Percentiles rank a stretch among this genome's conserved stretches.
Evolutionary conservation across 2,113 vertebrate genomes (phyloP).

Genomic region (Etheostoma spectabile): DNA sequence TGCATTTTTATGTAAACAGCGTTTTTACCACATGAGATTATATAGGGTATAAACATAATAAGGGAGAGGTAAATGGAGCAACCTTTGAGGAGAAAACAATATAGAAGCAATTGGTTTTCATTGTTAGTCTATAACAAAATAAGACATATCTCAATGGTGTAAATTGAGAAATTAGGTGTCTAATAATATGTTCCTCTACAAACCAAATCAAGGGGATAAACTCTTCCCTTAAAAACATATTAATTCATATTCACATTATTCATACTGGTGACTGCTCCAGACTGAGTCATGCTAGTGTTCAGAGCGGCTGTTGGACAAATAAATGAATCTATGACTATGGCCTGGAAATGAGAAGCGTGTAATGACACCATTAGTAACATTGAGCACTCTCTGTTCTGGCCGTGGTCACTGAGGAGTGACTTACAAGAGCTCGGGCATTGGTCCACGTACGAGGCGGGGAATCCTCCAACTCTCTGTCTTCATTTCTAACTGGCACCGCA

Average conservation of each 20-base stretch:
- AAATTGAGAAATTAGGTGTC: background rate
- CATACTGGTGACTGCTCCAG: background rate
- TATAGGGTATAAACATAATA: background rate
- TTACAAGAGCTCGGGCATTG: conserved; percentile 21
- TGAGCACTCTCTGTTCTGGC: background rate
- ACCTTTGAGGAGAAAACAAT: conserved; percentile 6
- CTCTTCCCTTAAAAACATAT: background rate
- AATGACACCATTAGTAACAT: conserved; percentile 4
- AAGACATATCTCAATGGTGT: background rate
- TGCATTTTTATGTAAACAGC: background rate
- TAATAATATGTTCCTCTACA: background rate
- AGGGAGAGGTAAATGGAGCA: conserved; percentile 13
- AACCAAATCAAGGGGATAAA: background rate
- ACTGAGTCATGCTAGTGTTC: background rate
- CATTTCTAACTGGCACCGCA: background rate
- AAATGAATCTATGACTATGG: conserved; percentile 6
- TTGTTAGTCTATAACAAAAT: conserved; percentile 13
- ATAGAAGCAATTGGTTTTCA: background rate
- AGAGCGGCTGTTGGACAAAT: background rate
- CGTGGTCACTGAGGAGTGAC: background rate
- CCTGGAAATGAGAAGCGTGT: background rate
- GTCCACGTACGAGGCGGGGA: conserved; percentile 12
- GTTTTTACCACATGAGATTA: background rate
- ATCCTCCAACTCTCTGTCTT: background rate
- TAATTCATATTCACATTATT: background rate